Base-by-base conservation (phyloP, 1,140 invertebrate species). In the Meloidogyne exigua region DNA sequence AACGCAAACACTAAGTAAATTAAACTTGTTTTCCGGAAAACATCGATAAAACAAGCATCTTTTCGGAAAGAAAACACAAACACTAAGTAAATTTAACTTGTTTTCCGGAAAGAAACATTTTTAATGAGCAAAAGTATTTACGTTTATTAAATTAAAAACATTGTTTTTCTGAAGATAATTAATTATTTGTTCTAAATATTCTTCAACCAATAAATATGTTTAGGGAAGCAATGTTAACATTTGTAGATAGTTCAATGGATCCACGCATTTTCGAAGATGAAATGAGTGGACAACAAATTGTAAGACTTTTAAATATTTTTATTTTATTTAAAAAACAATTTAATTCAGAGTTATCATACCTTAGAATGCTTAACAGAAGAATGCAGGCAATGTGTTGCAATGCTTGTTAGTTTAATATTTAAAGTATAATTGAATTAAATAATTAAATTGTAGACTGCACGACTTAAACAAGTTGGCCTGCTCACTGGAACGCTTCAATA, bases 201-300 rank as follows among this genome's bases (percentile, higher is more conserved):
- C 12, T 23, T n/a, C 63, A 36, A 66, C 82, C 68, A 77, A 78
- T 39, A 69, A 67, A 23, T 49, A 49, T 2, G 28, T 32, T 82
- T 36, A 83, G 85, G 36, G 81, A 82, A 70, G 81, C 81, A 13
- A 82, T 82, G 68, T 21, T 84, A n/a, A 69, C 81, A 1, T 82
- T 82, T 67, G 81, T 84, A 15, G 81, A 82, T 64, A 70, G 25
- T 28, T 72, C 57, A 15, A 83, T 80, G 76, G 79, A 80, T 80
- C 79, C 79, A 36, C 32, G 79, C 32, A 80, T 80, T 36, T 79
- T 71, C 42, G 79, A 80, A 12, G 77, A 82, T 28, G 64, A 63
- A 25, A 79, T 76, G 26, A 81, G 79, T n/a, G 76, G 79, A 5
- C 28, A 44, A 21, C 77, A 63, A 78, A 80, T 80, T 72, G 79